Base-by-base conservation (phyloP, 2,797 vertebrate species). In the Lutjanus argentimaculatus region DNA sequence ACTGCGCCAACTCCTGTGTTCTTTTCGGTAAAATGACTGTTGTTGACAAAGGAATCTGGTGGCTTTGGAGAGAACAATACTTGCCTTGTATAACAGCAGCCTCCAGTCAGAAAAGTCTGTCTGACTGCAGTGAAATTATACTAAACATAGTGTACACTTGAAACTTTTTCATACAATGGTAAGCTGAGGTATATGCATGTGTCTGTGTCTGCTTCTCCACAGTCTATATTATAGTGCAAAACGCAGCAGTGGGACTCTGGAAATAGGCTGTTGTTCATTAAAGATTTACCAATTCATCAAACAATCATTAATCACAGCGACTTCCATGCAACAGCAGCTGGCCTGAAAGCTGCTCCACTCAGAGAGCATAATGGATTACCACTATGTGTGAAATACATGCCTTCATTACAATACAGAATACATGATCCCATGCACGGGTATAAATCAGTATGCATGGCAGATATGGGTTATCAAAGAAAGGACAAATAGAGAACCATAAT, bases 241-340 rank as follows among this genome's bases (percentile, higher is more conserved):
- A 52, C 9, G 63, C 45, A 48, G 46, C 40, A 48, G 51, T 15
- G 22, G 9, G 30, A 68, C 40, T 58, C 48, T 59, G 14, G 13
- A 80, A 73, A 79, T 62, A 62, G 42, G 36, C 16, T 21, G 17
- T 30, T 40, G 56, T 40, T 77, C 75, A 66, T 74, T 74, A 71
- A 84, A 84, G 42, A 79, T 83, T 58, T 58, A 71, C 61, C 25
- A 59, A 46, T 79, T 75, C 42, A 72, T 68, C 75, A 51, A 70
- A 59, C 43, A 58, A 61, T 43, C 62, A 71, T 83, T 75, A 70
- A 83, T 83, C 76, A 75, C 61, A 59, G 25, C 56, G 61, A 59
- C 72, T 73, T 30, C 19, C 36, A 45, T 52, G 68, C 65, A 49
- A 49, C 48, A 49, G 48, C 48, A 43, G 77, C 58, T 4, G 12